Evolutionary conservation across 2,888 invertebrate species (phyloP).

Genomic region (Hyalella azteca): DNA sequence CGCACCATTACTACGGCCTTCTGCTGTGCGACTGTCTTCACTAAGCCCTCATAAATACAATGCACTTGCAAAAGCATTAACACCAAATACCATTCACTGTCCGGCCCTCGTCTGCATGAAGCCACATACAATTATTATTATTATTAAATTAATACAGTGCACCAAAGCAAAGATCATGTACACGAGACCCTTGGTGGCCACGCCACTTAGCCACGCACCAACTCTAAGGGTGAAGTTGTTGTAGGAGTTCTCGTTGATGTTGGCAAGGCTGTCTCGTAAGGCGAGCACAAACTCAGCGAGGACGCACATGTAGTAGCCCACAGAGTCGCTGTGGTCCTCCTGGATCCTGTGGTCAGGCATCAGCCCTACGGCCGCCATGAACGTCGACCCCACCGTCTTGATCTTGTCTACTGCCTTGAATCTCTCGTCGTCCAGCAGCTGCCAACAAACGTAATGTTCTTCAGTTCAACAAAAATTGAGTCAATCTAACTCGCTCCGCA

Average conservation of each 20-base stretch:
- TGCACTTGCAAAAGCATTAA: no score
- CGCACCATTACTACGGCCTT: no score
- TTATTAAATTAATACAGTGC: no score
- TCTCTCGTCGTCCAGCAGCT: constrained; percentile 70
- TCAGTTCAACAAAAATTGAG: no score
- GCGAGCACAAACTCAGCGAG: constrained; percentile 89
- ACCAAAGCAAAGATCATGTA: no score
- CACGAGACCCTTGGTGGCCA: no score
- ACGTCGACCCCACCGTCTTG: constrained; percentile 90
- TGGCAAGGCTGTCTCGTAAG: constrained; percentile 81
- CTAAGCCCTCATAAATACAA: no score
- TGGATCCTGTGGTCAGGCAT: constrained; percentile 79
- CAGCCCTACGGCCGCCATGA: constrained; percentile 90
- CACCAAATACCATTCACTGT: no score
- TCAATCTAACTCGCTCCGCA: no score
- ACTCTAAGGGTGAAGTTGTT: constrained; percentile 90
- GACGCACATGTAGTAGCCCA: constrained; percentile 74
- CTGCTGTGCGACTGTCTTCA: no score
- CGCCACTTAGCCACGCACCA: constrained; percentile 78
- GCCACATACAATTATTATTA: no score
- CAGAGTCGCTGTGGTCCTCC: constrained; percentile 71
- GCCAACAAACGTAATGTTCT: background rate
- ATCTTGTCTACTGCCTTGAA: constrained; percentile 90
- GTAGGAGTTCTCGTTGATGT: constrained; percentile 90
- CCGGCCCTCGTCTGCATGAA: no score